Evolutionary conservation across 2,113 vertebrate genomes (phyloP).

Genomic region (Marmota monax): DNA sequence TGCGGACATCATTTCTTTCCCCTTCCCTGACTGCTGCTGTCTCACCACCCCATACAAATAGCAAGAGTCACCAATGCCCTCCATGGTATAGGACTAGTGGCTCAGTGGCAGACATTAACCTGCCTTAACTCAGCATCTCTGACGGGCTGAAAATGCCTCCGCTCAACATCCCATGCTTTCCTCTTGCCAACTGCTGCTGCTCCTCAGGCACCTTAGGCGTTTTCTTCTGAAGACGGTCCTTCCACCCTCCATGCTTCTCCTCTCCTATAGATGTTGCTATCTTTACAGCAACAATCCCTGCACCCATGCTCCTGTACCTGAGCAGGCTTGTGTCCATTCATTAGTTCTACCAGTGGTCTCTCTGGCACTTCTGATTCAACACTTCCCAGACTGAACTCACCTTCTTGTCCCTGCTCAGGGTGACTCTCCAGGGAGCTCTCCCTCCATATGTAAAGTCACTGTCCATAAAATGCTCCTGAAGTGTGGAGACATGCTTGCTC

Average conservation of each 20-base stretch:
- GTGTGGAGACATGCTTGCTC: too few species aligned
- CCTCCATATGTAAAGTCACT: background rate
- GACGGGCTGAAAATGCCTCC: too few species aligned
- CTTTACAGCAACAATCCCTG: too few species aligned
- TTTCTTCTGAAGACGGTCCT: background rate
- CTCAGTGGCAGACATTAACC: background rate
- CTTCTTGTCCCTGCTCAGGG: background rate
- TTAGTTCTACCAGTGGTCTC: background rate
- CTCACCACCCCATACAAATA: background rate
- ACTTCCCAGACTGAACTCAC: background rate
- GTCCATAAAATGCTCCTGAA: too few species aligned
- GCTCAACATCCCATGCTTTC: too few species aligned
- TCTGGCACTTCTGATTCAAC: background rate
- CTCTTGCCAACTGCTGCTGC: too few species aligned
- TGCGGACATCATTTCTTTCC: background rate
- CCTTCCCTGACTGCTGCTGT: background rate
- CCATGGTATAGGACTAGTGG: too few species aligned
- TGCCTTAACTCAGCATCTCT: background rate
- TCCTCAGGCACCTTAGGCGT: background rate
- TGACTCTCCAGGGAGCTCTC: accelerated
- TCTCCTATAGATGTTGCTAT: too few species aligned
- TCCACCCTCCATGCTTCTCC: background rate
- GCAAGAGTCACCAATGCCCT: background rate
- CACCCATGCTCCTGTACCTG: accelerated
- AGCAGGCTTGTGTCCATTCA: background rate